Conservation (phyloP, 2,888 invertebrate species). For the Carabus problematicus region DNA sequence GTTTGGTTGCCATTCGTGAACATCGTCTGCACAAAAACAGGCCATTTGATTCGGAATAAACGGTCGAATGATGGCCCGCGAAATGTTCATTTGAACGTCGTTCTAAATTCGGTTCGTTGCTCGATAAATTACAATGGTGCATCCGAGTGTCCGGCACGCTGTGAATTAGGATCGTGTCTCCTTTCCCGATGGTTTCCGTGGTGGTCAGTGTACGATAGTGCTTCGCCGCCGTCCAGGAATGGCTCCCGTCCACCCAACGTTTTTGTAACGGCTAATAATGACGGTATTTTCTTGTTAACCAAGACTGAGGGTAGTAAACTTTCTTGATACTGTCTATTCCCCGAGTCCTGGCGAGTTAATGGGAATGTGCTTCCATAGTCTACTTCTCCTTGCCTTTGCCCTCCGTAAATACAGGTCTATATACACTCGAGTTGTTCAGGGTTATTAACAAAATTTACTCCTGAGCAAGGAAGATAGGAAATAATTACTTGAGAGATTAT, state of each 20-base stretch:
- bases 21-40: slow-evolving; percentile 47
- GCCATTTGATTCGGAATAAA: slow-evolving; percentile 52
- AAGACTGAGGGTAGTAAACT: slow-evolving; percentile 6
- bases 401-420: too few species aligned
- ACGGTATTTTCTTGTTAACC: slow-evolving; percentile 39
- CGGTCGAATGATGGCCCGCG: slow-evolving; percentile 54
- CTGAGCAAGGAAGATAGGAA: too few species aligned
- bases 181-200: slow-evolving; percentile 4
- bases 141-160: slow-evolving; percentile 36
- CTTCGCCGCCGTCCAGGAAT: too few species aligned
- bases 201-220: slow-evolving; percentile 4
- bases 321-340: not conserved
- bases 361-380: too few species aligned
- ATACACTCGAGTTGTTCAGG: too few species aligned
- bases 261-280: slow-evolving; percentile 39
- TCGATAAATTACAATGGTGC: slow-evolving; percentile 31
- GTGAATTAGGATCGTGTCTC: slow-evolving; percentile 28
- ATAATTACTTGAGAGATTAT: too few species aligned
- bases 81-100: slow-evolving; percentile 54
- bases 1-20: too few species aligned
- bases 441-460: too few species aligned
- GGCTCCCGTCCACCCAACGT: slow-evolving; percentile 11
- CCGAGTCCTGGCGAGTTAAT: not conserved
- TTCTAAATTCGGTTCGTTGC: slow-evolving; percentile 33
- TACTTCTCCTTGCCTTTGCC: too few species aligned